A percentile compares a stretch with the other conserved stretches of the same genome.
Evolutionary conservation across 2,888 invertebrate species (phyloP).

Genomic region (Flabesymbios commensalis): DNA sequence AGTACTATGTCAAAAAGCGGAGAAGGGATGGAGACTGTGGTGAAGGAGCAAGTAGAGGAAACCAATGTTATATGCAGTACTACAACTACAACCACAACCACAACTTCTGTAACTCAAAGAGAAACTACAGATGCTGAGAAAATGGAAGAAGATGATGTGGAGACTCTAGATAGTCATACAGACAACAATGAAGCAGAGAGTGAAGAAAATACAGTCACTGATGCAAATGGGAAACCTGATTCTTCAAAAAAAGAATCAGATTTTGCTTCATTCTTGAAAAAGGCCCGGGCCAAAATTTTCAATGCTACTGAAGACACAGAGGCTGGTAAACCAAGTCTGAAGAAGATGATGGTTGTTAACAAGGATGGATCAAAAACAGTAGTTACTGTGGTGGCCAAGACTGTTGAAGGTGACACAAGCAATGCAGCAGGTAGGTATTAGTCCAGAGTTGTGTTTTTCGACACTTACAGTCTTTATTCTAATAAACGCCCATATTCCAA

Average conservation of each 20-base stretch:
- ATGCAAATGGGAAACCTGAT: not conserved
- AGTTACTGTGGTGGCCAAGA: not conserved
- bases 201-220: not conserved
- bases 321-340: slow-evolving; percentile 25
- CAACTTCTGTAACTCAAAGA: not conserved
- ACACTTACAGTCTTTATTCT: too few relatives aligned
- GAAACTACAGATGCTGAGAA: not conserved
- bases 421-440: not conserved
- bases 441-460: not conserved
- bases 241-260: not conserved
- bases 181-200: not conserved
- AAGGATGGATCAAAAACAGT: slow-evolving; percentile 42
- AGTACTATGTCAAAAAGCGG: too few relatives aligned
- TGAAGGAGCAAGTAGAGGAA: not conserved
- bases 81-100: slow-evolving; percentile 14
- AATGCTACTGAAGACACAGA: not conserved
- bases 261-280: not conserved
- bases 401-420: not conserved
- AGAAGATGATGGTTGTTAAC: slow-evolving; percentile 50
- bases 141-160: not conserved
- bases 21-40: not conserved
- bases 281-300: not conserved
- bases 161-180: not conserved
- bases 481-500: too few relatives aligned
- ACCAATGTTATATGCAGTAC: not conserved